phyloP scores from a whole-genome alignment of 2,113 vertebrate species.

The Alces alces region DNA sequence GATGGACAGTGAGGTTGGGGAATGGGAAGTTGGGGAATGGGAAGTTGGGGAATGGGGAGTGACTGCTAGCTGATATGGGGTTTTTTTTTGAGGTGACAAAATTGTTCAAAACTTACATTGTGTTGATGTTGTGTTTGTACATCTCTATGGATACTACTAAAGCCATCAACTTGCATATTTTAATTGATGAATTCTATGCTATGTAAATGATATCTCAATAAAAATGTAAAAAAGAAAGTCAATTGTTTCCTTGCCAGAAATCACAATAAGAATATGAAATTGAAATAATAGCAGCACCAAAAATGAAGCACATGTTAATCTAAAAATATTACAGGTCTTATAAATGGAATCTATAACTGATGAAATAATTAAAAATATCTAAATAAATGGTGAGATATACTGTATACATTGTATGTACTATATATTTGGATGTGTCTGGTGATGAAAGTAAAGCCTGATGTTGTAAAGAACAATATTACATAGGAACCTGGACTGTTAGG shows the following conservation, averaged over 20 bases:
- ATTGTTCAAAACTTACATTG: neutral
- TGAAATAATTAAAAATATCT: neutral
- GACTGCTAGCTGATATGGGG: neutral
- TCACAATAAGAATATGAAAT: neutral
- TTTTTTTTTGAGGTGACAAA: neutral
- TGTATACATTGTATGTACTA: neutral
- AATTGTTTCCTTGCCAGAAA: neutral
- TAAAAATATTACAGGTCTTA: neutral
- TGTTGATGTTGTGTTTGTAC: neutral
- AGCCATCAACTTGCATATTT: neutral
- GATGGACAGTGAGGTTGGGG: neutral
- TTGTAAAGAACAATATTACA: neutral
- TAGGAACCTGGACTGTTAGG: neutral
- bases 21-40: neutral
- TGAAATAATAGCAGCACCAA: neutral
- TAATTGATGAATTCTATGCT: neutral
- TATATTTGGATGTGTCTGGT: neutral
- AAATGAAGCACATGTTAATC: neutral
- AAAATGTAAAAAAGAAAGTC: neutral
- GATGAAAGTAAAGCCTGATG: neutral
- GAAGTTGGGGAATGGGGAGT: neutral
- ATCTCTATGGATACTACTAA: neutral
- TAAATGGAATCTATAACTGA: neutral
- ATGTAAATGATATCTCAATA: neutral
- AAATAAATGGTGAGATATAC: neutral